Conservation (phyloP, 2,797 vertebrate species). For the Cacajao melanocephalus region DNA sequence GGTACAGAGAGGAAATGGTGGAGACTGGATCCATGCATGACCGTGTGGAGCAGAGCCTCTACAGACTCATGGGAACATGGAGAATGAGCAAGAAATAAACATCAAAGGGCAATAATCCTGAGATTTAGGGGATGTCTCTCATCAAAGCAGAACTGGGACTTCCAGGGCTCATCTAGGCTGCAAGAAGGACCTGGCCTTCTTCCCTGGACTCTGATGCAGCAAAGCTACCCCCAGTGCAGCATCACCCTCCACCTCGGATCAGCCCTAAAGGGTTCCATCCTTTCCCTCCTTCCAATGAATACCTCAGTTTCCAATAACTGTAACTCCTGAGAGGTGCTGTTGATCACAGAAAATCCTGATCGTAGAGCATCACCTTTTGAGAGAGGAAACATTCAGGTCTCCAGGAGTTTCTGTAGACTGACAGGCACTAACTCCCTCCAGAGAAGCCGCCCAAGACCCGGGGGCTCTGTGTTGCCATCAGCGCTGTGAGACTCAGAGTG, state of each 20-base stretch:
- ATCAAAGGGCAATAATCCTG: not conserved
- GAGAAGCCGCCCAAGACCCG: not conserved
- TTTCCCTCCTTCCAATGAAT: not conserved
- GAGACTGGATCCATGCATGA: not conserved
- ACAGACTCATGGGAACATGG: not conserved
- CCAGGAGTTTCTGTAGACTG: not conserved
- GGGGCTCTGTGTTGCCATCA: not conserved
- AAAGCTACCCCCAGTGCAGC: not conserved
- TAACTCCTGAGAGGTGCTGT: not conserved
- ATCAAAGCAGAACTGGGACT: not conserved
- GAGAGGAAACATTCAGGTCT: not conserved
- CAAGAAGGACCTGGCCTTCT: fast-evolving
- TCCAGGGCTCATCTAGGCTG: not conserved
- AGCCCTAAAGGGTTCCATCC: not conserved
- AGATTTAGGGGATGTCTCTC: not conserved
- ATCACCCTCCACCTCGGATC: not conserved
- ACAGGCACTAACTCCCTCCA: not conserved
- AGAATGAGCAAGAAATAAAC: not conserved
- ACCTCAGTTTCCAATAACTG: not conserved
- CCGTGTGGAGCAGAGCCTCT: not conserved
- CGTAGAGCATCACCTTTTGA: fast-evolving
- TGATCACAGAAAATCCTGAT: not conserved
- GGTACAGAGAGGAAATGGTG: not conserved
- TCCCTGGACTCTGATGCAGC: not conserved
- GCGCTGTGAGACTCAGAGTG: not conserved